phyloP scores from a whole-genome alignment of 1,140 invertebrate genomes.

The Megalopta genalis region DNA sequence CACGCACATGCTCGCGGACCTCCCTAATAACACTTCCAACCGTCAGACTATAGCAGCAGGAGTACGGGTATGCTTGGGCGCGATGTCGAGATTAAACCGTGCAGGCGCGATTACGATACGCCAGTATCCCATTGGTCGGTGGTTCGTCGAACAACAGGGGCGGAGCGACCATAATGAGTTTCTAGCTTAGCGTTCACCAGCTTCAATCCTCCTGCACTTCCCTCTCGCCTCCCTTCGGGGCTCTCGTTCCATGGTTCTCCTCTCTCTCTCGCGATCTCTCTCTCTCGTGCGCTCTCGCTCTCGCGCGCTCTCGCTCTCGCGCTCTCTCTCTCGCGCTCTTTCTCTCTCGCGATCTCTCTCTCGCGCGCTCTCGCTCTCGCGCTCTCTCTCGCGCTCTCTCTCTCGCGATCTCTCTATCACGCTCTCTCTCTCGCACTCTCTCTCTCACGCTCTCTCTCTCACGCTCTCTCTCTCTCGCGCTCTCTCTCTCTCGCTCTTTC shows the following conservation, averaged over 20 bases:
- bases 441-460: too few species aligned
- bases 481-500: too few species aligned
- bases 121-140: conserved; percentile 76
- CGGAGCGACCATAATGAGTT: conserved; percentile 80
- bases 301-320: background rate
- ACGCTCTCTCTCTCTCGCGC: too few species aligned
- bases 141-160: conserved; percentile 76
- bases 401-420: background rate
- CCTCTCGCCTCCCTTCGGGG: conserved; percentile 16
- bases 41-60: conserved; percentile 26
- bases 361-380: background rate
- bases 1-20: background rate
- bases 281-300: background rate
- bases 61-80: conserved; percentile 61
- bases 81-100: conserved; percentile 78
- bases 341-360: background rate
- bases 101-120: conserved; percentile 78
- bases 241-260: background rate
- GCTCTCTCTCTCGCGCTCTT: background rate
- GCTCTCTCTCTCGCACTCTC: too few species aligned
- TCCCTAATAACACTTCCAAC: conserved; percentile 37
- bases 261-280: background rate
- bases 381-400: background rate
- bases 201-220: conserved; percentile 51
- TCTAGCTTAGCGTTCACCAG: conserved; percentile 73